Evolutionary conservation across 2,888 invertebrate genomes (phyloP).

Genomic region (Oscheius sp.): DNA sequence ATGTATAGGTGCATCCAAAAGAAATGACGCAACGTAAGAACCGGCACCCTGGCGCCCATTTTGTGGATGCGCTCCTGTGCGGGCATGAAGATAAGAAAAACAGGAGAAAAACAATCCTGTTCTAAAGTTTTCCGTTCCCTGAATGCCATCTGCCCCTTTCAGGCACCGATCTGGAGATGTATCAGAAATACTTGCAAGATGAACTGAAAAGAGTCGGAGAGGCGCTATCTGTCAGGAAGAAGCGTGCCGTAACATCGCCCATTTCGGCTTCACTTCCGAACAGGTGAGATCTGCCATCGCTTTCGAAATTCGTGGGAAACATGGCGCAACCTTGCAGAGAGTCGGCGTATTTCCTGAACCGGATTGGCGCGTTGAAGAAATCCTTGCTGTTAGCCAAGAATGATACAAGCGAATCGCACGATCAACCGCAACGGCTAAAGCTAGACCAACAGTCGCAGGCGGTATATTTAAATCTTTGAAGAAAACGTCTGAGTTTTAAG

Average conservation of each 20-base stretch:
- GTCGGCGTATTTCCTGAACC: slow-evolving; percentile 55
- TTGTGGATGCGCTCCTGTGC: slow-evolving; percentile 21
- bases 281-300: slow-evolving; percentile 39
- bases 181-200: slow-evolving; percentile 28
- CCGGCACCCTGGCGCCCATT: slow-evolving; percentile 30
- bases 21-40: slow-evolving; percentile 32
- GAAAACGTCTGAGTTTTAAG: slow-evolving; percentile 29
- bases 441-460: slow-evolving; percentile 29
- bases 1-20: slow-evolving; percentile 32
- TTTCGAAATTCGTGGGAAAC: not conserved
- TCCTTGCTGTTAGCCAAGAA: slow-evolving; percentile 42
- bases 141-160: slow-evolving; percentile 16
- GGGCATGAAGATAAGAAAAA: slow-evolving; percentile 25
- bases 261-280: slow-evolving; percentile 61
- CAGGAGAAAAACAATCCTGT: slow-evolving; percentile 26
- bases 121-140: not conserved
- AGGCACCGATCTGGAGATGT: slow-evolving; percentile 45
- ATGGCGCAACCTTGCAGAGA: slow-evolving; percentile 40
- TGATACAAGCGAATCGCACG: slow-evolving; percentile 36
- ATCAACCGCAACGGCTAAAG: slow-evolving; percentile 34
- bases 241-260: slow-evolving; percentile 48
- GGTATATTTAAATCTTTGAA: not conserved
- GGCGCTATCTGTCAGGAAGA: slow-evolving; percentile 31
- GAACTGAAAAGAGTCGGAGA: slow-evolving; percentile 33
- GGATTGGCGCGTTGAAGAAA: slow-evolving; percentile 53